Conservation (phyloP, 2,113 vertebrate genomes). For the Chionomys nivalis region DNA sequence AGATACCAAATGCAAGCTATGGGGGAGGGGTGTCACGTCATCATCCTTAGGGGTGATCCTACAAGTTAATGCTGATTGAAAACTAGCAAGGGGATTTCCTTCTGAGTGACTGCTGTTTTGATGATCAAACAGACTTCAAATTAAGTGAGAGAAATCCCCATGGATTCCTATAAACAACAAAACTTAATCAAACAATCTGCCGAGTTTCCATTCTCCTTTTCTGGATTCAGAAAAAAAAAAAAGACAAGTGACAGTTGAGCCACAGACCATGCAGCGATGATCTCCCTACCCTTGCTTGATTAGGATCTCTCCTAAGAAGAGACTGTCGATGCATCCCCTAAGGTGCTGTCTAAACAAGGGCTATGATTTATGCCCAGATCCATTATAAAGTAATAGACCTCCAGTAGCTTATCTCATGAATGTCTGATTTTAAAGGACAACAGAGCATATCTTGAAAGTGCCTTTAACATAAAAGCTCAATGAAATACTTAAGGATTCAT, state of each 20-base stretch:
- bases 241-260: not conserved
- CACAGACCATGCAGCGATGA: not conserved
- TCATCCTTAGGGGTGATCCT: not conserved
- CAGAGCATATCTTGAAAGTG: slow-evolving; percentile 41
- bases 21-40: not conserved
- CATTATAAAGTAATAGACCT: slow-evolving; percentile 3
- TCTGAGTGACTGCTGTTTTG: not conserved
- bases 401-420: not conserved
- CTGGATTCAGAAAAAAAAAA: slow-evolving; percentile 32
- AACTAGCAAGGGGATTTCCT: not conserved
- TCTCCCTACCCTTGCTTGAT: not conserved
- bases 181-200: not conserved
- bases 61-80: not conserved
- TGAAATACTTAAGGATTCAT: slow-evolving; percentile 52
- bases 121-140: not conserved
- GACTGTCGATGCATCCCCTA: not conserved
- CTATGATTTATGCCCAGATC: not conserved
- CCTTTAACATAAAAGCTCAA: slow-evolving; percentile 18
- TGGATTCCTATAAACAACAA: not conserved
- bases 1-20: not conserved
- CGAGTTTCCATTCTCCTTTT: not conserved
- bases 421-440: slow-evolving; percentile 28
- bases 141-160: not conserved
- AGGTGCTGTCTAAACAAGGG: not conserved
- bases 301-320: not conserved